A percentile compares a stretch with the other conserved stretches of the same genome.
These are phyloP conservation scores for Lytechinus variegatus DNA, from an alignment of 35 echinoderm and acorn worm genomes.

Conservation along the genomic window DNA sequence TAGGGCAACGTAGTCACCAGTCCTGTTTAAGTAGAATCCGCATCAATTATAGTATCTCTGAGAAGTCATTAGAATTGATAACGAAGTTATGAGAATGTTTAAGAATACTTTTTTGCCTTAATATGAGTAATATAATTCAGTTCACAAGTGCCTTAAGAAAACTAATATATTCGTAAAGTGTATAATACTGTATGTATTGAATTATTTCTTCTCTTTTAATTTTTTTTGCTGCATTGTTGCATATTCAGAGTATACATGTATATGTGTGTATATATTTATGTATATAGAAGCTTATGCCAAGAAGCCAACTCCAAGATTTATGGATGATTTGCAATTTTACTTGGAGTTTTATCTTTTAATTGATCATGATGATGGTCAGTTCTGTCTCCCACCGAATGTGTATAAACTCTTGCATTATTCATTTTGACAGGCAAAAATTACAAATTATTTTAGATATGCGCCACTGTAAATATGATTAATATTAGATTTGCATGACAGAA, in stretches of 20 bases:
- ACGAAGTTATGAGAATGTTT: not conserved
- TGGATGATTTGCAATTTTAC: not conserved
- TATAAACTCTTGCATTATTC: not conserved
- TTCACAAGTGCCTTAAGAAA: not conserved
- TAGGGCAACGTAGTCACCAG: not conserved
- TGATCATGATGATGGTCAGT: not conserved
- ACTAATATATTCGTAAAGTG: not conserved
- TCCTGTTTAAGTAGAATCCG: not conserved
- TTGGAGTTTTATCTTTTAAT: not conserved
- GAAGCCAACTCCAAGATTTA: not conserved
- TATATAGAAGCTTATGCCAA: not conserved
- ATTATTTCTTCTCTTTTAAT: not conserved
- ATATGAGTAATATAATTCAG: not conserved
- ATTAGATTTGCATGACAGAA: constrained; percentile 1
- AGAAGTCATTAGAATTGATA: not conserved
- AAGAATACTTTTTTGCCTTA: not conserved
- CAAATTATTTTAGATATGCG: not conserved
- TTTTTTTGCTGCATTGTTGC: not conserved
- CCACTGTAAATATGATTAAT: constrained; percentile 13
- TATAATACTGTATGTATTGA: not conserved
- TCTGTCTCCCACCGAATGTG: not conserved
- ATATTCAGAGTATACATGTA: not conserved
- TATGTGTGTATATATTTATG: not conserved
- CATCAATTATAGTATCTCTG: not conserved
- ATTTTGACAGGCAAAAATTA: not conserved